These are phyloP conservation scores for Rhopalosiphum maidis DNA, from an alignment of 1,140 invertebrate genomes.

Conservation along the genomic window DNA sequence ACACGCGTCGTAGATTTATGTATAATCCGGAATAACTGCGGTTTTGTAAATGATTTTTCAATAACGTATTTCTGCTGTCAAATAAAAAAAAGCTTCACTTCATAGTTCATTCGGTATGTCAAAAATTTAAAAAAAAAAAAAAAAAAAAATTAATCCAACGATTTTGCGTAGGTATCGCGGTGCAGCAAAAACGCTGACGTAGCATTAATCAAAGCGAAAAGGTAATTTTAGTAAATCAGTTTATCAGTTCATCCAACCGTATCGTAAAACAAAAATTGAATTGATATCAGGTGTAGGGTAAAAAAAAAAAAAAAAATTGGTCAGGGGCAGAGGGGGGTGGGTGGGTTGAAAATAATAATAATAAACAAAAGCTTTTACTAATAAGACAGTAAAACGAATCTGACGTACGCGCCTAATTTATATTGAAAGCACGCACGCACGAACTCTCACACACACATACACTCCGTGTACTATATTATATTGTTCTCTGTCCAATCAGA, in stretches of 20 bases:
- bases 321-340: background rate
- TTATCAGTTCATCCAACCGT: background rate
- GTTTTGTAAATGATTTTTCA: background rate
- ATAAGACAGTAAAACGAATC: slow-evolving; percentile 36
- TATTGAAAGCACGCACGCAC: slow-evolving; percentile 19
- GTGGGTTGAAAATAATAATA: background rate
- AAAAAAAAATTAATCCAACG: background rate
- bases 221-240: background rate
- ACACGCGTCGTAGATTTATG: background rate
- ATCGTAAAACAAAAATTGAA: background rate
- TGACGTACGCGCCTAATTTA: slow-evolving; percentile 39
- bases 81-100: no score
- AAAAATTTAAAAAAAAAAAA: background rate
- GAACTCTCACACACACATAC: background rate
- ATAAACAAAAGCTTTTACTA: slow-evolving; percentile 18
- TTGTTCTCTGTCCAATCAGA: slow-evolving; percentile 12
- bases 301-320: no score
- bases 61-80: background rate
- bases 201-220: background rate
- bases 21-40: background rate
- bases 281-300: background rate
- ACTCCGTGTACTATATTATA: background rate
- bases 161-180: background rate
- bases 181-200: background rate
- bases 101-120: background rate